Percentiles rank a stretch among this genome's conserved stretches.
Evolutionary conservation across 2,797 vertebrate genomes (phyloP).

Genomic region (Lutjanus argentimaculatus): DNA sequence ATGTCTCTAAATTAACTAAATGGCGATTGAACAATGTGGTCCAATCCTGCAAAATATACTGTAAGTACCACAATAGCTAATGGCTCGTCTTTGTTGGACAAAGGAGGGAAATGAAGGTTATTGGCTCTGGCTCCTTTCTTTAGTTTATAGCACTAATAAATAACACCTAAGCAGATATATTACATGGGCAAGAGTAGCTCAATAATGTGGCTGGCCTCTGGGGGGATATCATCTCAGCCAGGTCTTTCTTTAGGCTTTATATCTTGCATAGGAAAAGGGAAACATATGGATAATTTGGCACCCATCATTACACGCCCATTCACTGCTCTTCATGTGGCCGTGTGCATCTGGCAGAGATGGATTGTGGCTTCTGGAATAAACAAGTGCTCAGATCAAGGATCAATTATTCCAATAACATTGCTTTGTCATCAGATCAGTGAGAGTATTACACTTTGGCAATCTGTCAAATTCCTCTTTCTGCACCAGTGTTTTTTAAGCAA

Average conservation of each 20-base stretch:
- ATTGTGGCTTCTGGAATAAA: conserved; percentile 17
- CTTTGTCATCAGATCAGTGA: conserved; percentile 17
- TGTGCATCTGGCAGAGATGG: conserved; percentile 41
- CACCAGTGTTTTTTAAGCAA: too few relatives aligned
- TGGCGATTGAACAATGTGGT: conserved; percentile 25
- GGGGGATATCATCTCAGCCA: conserved; percentile 42
- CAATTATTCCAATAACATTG: neutral
- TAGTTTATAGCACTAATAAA: conserved; percentile 68
- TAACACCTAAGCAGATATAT: conserved; percentile 69
- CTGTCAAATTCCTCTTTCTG: too few relatives aligned
- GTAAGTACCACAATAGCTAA: conserved; percentile 44
- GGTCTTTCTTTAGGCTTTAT: conserved; percentile 47
- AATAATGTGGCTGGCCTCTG: conserved; percentile 57
- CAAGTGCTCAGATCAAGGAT: conserved; percentile 17
- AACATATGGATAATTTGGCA: conserved; percentile 53
- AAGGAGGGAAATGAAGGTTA: conserved; percentile 54
- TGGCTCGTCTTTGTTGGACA: conserved; percentile 49
- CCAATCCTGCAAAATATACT: conserved; percentile 29
- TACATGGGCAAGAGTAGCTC: conserved; percentile 48
- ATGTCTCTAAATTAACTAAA: conserved; percentile 37
- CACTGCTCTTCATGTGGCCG: conserved; percentile 30
- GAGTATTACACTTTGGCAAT: neutral
- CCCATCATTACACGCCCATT: conserved; percentile 13
- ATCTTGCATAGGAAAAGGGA: conserved; percentile 39
- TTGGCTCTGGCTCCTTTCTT: conserved; percentile 51